Evolutionary conservation across 2,797 vertebrate genomes (phyloP), one percentile per base, ranked within the genome.

Genomic region (Todus mexicanus): DNA sequence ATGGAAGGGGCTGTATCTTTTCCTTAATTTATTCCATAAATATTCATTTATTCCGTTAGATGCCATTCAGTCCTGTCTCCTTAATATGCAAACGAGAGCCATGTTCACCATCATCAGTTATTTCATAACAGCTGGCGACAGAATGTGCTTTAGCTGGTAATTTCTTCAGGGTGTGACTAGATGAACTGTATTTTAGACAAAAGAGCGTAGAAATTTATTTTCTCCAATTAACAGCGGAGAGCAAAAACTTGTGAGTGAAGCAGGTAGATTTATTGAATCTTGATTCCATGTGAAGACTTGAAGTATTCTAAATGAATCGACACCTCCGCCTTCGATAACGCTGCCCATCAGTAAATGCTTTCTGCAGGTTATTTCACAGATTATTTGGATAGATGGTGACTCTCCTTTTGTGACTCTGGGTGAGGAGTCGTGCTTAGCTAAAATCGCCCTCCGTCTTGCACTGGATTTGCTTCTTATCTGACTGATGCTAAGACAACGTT

Each of bases 241-340:
- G 63, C 25, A 10, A 54, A 56, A 84, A 21, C 1, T 1, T 33
- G 40, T 38, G 72, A 80, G 26, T 16, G 35, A 61, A 80, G 51
- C 68, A 37, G 57, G 16, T 70, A 29, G 29, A 19, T 78, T 42
- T 87, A 48, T 35, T 64, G 88, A 56, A 40, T 68, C 57, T 42
- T 71, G 63, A 54, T 69, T 72, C 68, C 18, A 1, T 51, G 21
- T 40, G 48, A 56, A 77, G 65, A 10, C 38, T 38, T 45, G 57
- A 73, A 53, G n/a, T 29, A 20, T 25, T 33, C 9, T 11, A 63
- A 68, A 60, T 47, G 1, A 81, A 47, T 42, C 0, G 0, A 8
- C 29, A 57, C 40, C n/a, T 69, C 70, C 5, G 15, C 53, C 33
- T 84, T 68, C 37, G 64, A 10, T 53, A 69, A 26, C 45, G 10